phyloP scores from a whole-genome alignment of 2,888 invertebrate species.

The Callimorpha dominula region DNA sequence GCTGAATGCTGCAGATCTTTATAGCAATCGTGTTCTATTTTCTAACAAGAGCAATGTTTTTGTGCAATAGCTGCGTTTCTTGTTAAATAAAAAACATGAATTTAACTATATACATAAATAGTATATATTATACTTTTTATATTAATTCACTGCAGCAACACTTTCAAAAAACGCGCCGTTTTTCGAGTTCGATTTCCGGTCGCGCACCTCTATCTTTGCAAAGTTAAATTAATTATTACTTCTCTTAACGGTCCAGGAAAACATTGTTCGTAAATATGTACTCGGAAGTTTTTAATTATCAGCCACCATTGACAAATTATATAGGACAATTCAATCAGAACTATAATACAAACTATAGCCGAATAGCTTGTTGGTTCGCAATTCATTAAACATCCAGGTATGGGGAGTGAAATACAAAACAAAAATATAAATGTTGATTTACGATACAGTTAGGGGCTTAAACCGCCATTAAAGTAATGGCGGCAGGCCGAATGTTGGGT shows the following conservation, averaged over 20 bases:
- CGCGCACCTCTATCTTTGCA: not conserved
- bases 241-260: not conserved
- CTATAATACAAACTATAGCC: not conserved
- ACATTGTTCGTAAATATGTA: not conserved
- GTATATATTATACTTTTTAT: not conserved
- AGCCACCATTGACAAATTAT: too few relatives aligned
- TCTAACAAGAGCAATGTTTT: too few relatives aligned
- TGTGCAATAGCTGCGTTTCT: too few relatives aligned
- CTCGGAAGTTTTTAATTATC: too few relatives aligned
- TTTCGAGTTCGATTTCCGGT: not conserved
- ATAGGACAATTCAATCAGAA: too few relatives aligned
- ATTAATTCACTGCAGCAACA: not conserved
- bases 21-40: too few relatives aligned
- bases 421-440: slow-evolving; percentile 60
- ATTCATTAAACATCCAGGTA: slow-evolving; percentile 36
- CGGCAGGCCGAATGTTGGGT: not conserved
- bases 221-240: not conserved
- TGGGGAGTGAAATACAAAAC: slow-evolving; percentile 34
- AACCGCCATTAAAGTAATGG: slow-evolving; percentile 50
- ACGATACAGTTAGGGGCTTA: slow-evolving; percentile 52
- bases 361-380: slow-evolving; percentile 23
- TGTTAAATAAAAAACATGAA: not conserved
- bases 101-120: not conserved
- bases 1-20: too few relatives aligned
- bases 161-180: not conserved